Conservation (phyloP, 2,113 vertebrate species). For the Hemiprocne comata region DNA sequence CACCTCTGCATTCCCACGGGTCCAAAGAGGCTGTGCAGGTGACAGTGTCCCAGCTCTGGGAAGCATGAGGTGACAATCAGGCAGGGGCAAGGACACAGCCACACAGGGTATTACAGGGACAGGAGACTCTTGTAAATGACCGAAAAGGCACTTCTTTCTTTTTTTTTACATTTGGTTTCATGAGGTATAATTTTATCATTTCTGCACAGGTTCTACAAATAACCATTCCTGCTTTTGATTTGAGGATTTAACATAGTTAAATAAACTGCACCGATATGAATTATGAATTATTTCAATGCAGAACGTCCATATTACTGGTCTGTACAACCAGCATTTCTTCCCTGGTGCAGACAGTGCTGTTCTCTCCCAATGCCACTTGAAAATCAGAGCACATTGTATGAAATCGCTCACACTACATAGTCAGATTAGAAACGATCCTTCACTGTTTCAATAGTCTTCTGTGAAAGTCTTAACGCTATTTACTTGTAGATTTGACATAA, state of each 20-base stretch:
- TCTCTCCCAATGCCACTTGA: not conserved
- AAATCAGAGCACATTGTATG: not conserved
- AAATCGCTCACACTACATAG: not conserved
- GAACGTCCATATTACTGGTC: not conserved
- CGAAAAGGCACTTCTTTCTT: not conserved
- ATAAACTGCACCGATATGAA: not conserved
- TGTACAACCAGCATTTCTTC: not conserved
- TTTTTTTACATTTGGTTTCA: not conserved
- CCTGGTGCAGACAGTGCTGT: not conserved
- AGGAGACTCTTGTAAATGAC: not conserved
- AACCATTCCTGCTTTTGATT: not conserved
- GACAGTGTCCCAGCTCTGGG: not conserved
- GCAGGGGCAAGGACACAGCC: not conserved
- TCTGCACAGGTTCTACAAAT: not conserved
- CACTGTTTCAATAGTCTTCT: not conserved
- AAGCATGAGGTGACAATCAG: not conserved
- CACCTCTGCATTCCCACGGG: not conserved
- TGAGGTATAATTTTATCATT: not conserved
- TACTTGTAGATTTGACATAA: not conserved
- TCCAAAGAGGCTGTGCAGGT: not conserved
- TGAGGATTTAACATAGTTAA: not conserved
- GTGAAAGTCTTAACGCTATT: not conserved
- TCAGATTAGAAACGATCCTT: not conserved
- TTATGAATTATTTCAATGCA: not conserved
- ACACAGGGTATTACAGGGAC: not conserved